A percentile compares a stretch with the other conserved stretches of the same genome.
These are phyloP conservation scores for Galbula dea DNA, from an alignment of 2,113 vertebrate genomes.

Conservation along the genomic window DNA sequence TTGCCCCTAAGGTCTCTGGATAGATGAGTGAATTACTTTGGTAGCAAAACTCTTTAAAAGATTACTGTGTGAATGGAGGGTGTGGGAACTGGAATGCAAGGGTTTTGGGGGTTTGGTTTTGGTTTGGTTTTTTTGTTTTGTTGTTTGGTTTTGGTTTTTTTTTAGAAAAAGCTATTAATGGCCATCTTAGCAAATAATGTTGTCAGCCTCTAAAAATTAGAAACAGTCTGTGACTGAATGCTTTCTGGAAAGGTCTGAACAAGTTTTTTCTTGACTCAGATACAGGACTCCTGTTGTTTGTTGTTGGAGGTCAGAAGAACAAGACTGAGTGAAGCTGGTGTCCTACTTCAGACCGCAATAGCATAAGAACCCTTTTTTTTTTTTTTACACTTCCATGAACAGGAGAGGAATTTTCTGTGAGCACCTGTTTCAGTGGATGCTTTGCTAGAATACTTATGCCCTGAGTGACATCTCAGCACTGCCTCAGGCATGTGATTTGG, in stretches of 20 bases:
- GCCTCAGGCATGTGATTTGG: constrained; percentile 28
- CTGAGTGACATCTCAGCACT: not conserved
- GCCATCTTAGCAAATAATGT: not conserved
- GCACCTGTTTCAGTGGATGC: constrained; percentile 25
- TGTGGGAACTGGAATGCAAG: not conserved
- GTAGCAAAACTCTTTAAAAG: constrained; percentile 7
- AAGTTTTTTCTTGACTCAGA: not conserved
- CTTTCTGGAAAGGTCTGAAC: not conserved
- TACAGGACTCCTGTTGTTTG: not conserved
- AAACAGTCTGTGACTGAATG: constrained; percentile 14
- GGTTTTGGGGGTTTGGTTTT: too few species aligned
- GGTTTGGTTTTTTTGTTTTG: too few species aligned
- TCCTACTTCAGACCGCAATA: not conserved
- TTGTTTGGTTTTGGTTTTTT: not conserved
- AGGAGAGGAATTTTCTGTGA: constrained; percentile 26
- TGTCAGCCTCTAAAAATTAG: constrained; percentile 50
- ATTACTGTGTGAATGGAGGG: not conserved
- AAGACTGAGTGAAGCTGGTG: not conserved
- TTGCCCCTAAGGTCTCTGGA: not conserved
- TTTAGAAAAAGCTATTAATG: constrained; percentile 20
- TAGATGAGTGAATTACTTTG: constrained; percentile 9
- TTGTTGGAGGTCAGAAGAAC: not conserved
- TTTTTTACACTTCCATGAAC: not conserved
- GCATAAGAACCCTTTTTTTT: not conserved
- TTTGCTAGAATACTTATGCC: not conserved